Conservation (phyloP, 2,888 invertebrate genomes). For the Eristalis arbustorum region DNA sequence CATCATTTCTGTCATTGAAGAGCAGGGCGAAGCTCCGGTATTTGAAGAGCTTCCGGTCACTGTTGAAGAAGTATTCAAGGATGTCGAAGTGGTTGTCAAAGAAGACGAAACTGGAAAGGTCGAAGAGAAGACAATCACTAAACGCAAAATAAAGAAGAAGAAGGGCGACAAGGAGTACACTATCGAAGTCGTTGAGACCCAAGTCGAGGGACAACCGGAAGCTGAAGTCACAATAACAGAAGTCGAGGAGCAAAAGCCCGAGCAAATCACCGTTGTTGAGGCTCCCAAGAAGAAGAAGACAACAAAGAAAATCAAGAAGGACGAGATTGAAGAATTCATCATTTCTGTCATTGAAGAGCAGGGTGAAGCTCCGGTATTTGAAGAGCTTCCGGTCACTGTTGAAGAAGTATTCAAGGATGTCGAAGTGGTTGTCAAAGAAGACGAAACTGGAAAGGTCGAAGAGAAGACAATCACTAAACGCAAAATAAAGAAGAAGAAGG, state of each 20-base stretch:
- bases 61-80: conserved; percentile 73
- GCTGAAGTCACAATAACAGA: conserved; percentile 78
- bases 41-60: conserved; percentile 45
- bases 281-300: conserved; percentile 63
- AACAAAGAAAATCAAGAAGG: conserved; percentile 66
- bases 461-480: conserved; percentile 4
- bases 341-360: conserved; percentile 75
- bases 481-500: not conserved
- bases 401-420: conserved; percentile 70
- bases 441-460: not conserved
- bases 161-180: conserved; percentile 80
- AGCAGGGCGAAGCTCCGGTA: conserved; percentile 72
- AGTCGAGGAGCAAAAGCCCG: conserved; percentile 75
- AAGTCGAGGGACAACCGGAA: conserved; percentile 78
- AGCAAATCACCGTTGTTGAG: conserved; percentile 60
- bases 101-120: conserved; percentile 76
- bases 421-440: conserved; percentile 64
- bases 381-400: conserved; percentile 37
- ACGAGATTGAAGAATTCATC: conserved; percentile 74
- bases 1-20: conserved; percentile 75
- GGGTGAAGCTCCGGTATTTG: no score
- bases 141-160: conserved; percentile 80
- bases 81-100: conserved; percentile 73
- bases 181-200: conserved; percentile 80
- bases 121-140: conserved; percentile 78